Conservation (phyloP, 2,797 vertebrate species). For the Neopelma chrysocephalum region DNA sequence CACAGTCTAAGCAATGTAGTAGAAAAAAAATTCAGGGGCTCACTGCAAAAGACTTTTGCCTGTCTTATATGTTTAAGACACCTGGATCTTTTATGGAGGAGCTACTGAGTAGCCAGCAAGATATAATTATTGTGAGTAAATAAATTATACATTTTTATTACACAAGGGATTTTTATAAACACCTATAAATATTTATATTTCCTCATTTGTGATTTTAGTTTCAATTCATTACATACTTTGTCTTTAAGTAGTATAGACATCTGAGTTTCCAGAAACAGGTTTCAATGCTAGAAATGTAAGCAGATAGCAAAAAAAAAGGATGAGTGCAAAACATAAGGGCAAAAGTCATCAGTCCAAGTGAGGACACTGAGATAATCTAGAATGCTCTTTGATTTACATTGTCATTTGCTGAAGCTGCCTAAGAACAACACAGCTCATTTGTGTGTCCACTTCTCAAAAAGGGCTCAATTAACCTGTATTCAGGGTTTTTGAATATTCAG, state of each 20-base stretch:
- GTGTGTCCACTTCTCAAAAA: neutral
- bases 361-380: neutral
- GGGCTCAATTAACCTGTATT: neutral
- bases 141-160: neutral
- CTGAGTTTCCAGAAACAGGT: neutral
- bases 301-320: neutral
- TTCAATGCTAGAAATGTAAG: neutral
- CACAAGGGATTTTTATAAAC: neutral
- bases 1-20: fast-evolving
- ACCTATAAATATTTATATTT: neutral
- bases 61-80: neutral
- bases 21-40: neutral
- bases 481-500: neutral
- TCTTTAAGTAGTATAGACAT: neutral
- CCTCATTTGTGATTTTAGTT: neutral
- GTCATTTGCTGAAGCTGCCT: neutral
- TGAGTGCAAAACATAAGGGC: neutral
- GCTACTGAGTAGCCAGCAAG: neutral
- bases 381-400: neutral
- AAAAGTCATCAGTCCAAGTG: neutral
- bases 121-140: neutral
- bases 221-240: neutral
- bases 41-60: neutral
- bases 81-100: neutral
- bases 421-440: neutral